Percentiles rank a stretch among this genome's conserved stretches.
Evolutionary conservation across 64 coral and sea anemone genomes (phyloP).

Genomic region (Stylophora pistillata): DNA sequence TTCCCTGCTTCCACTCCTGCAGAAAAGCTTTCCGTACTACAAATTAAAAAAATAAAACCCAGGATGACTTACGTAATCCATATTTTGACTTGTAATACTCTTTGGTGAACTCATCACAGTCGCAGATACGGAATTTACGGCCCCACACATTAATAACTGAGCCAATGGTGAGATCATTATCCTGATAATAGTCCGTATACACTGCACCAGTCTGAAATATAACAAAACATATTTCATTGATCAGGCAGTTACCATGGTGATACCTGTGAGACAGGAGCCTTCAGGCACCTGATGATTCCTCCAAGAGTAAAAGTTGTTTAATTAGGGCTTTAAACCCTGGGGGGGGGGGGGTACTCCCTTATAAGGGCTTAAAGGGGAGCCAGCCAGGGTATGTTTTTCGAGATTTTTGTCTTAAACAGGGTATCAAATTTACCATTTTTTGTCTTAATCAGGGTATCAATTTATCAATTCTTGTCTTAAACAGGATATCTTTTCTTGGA

Average conservation of each 20-base stretch:
- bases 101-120: constrained; percentile 98
- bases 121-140: constrained; percentile 82
- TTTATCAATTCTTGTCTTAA: too few species aligned
- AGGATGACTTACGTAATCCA: constrained; percentile 76
- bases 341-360: too few species aligned
- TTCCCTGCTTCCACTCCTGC: background rate
- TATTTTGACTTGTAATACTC: constrained; percentile 95
- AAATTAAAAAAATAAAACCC: background rate
- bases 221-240: background rate
- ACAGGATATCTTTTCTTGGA: too few species aligned
- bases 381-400: too few species aligned
- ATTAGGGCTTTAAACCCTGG: too few species aligned
- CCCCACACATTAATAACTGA: constrained; percentile 94
- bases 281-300: too few species aligned
- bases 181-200: constrained; percentile 88
- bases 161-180: constrained; percentile 89
- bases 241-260: too few species aligned
- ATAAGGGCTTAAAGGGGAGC: too few species aligned
- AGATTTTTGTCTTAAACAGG: too few species aligned
- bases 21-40: background rate
- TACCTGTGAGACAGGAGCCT: too few species aligned
- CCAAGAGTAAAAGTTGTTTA: background rate
- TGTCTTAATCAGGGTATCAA: too few species aligned
- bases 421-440: too few species aligned
- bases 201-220: constrained; percentile 88